Conservation (phyloP, 2,888 invertebrate genomes). For the Julus scanicus region DNA sequence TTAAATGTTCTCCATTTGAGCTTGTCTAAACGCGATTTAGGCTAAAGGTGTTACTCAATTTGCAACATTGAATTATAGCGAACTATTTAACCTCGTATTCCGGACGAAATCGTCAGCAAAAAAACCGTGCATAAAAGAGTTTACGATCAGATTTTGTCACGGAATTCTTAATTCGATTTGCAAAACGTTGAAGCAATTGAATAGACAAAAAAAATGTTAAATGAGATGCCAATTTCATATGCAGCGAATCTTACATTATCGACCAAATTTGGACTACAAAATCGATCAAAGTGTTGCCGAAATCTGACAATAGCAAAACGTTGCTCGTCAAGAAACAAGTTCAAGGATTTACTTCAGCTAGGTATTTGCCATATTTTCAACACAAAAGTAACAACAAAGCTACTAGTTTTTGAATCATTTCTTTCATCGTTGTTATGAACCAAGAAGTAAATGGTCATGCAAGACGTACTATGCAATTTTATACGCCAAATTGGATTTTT, state of each 20-base stretch:
- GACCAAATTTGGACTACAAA: neutral
- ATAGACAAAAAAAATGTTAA: neutral
- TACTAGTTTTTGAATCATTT: neutral
- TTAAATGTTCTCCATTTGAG: neutral
- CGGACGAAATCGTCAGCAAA: neutral
- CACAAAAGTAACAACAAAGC: neutral
- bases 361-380: neutral
- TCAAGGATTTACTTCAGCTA: neutral
- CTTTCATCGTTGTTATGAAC: neutral
- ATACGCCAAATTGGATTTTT: slow-evolving; percentile 16
- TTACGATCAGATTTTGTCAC: neutral
- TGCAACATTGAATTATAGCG: neutral
- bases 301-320: neutral
- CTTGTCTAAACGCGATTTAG: neutral
- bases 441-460: neutral
- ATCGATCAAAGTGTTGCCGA: slow-evolving; percentile 18
- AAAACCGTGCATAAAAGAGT: too few species aligned
- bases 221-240: neutral
- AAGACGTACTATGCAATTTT: neutral
- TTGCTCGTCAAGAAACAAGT: neutral
- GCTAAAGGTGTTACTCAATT: neutral
- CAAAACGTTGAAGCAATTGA: neutral
- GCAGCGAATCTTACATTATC: neutral
- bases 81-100: neutral
- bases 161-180: slow-evolving; percentile 15